A percentile compares a stretch with the other conserved stretches of the same genome.
These are phyloP conservation scores for Hylaeus anthracinus DNA, from an alignment of 1,140 invertebrate genomes.

Conservation along the genomic window DNA sequence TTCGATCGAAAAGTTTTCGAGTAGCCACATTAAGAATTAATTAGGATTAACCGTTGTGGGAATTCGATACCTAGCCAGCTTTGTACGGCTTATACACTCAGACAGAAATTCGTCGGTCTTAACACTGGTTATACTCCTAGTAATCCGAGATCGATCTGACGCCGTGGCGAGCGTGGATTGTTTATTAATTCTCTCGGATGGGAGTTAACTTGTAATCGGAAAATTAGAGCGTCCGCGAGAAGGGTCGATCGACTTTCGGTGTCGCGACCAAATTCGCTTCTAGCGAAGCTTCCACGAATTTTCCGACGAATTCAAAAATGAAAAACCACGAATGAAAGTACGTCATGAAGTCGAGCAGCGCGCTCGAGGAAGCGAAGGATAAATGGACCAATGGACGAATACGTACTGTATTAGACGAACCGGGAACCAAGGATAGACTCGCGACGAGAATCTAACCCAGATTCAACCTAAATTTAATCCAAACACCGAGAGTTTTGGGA, in stretches of 20 bases:
- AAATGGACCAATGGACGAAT: constrained; percentile 3
- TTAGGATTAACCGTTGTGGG: constrained; percentile 7
- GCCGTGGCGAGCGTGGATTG: background rate
- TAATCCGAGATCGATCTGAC: constrained; percentile 10
- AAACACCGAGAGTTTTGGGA: background rate
- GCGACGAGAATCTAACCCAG: constrained; percentile 11
- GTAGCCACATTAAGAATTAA: background rate
- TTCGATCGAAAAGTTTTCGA: background rate
- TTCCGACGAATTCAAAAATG: too few relatives aligned
- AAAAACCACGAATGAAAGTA: too few relatives aligned
- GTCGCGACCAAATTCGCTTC: too few relatives aligned
- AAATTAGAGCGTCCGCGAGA: background rate
- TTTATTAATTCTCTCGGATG: background rate
- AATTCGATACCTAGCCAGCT: background rate
- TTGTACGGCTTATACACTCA: constrained; percentile 9
- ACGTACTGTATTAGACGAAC: constrained; percentile 2
- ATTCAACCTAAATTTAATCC: constrained; percentile 9
- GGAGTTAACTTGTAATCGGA: background rate
- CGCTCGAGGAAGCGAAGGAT: background rate
- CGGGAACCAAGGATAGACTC: background rate
- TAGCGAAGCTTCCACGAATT: too few relatives aligned
- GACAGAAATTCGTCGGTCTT: constrained; percentile 18
- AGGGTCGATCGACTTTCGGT: too few relatives aligned
- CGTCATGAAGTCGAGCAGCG: background rate
- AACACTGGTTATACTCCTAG: background rate